These are phyloP conservation scores for Loriculus beryllinus DNA, from an alignment of 2,797 vertebrate genomes.

Conservation along the genomic window DNA sequence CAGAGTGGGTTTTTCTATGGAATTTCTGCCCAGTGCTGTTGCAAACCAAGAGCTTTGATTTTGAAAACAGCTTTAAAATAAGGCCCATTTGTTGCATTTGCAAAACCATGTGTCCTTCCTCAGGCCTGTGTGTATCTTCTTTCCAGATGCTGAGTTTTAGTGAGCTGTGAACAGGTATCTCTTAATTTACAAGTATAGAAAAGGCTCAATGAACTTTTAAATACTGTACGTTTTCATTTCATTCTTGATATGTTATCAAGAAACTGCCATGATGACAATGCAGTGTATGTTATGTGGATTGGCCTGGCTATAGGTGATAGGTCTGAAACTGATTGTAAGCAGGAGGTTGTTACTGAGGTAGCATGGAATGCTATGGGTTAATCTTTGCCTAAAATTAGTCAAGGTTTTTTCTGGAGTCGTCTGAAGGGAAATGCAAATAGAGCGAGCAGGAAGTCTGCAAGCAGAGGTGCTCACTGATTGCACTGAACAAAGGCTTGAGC, in stretches of 20 bases:
- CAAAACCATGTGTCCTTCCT: not conserved
- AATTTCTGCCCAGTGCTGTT: not conserved
- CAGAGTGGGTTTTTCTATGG: not conserved
- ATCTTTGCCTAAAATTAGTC: not conserved
- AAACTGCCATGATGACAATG: not conserved
- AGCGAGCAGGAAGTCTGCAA: not conserved
- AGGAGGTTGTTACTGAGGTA: not conserved
- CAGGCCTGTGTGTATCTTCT: fast-evolving
- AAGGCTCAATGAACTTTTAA: not conserved
- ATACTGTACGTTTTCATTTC: not conserved
- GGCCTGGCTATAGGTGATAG: not conserved
- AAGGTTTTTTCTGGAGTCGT: not conserved
- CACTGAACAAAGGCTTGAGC: not conserved
- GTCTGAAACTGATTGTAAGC: not conserved
- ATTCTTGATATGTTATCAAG: not conserved
- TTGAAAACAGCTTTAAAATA: not conserved
- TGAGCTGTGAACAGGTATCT: not conserved
- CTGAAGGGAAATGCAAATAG: not conserved
- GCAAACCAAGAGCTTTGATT: not conserved
- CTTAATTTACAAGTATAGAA: not conserved
- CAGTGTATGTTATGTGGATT: not conserved
- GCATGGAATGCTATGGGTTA: not conserved
- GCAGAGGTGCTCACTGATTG: not conserved
- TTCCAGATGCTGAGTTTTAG: not conserved
- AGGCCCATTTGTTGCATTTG: not conserved